Percentiles rank a stretch among this genome's conserved stretches.
Evolutionary conservation across 2,888 invertebrate species (phyloP).

Genomic region (Nycteola revayana): DNA sequence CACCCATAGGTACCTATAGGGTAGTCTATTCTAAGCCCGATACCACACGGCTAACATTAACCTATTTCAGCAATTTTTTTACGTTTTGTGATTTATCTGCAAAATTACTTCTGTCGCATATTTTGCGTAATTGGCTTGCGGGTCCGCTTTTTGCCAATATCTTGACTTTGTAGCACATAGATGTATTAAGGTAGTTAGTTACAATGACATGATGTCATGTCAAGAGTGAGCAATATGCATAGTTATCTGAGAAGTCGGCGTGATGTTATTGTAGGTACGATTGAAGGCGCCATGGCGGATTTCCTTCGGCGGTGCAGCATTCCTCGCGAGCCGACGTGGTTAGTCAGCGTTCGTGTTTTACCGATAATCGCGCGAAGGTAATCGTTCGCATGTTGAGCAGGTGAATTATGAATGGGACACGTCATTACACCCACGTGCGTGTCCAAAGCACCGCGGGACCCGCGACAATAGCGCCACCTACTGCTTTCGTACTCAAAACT

Average conservation of each 20-base stretch:
- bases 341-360: slow-evolving; percentile 61
- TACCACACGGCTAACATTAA: too few relatives aligned
- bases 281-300: slow-evolving; percentile 71
- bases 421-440: slow-evolving; percentile 48
- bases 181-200: too few relatives aligned
- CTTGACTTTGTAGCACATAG: too few relatives aligned
- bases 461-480: slow-evolving; percentile 29
- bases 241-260: slow-evolving; percentile 42
- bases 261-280: slow-evolving; percentile 45
- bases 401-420: slow-evolving; percentile 69
- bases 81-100: too few relatives aligned
- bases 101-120: too few relatives aligned
- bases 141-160: too few relatives aligned
- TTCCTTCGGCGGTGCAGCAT: slow-evolving; percentile 75
- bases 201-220: slow-evolving; percentile 61
- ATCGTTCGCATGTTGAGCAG: slow-evolving; percentile 52
- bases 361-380: slow-evolving; percentile 54
- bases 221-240: slow-evolving; percentile 50
- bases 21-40: too few relatives aligned
- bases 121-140: too few relatives aligned
- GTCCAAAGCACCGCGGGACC: slow-evolving; percentile 22
- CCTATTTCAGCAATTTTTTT: too few relatives aligned
- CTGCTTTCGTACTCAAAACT: slow-evolving; percentile 1
- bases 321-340: slow-evolving; percentile 60
- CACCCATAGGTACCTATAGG: too few relatives aligned